Evolutionary conservation across 2,113 vertebrate genomes (phyloP).

Genomic region (Prunella himalayana): DNA sequence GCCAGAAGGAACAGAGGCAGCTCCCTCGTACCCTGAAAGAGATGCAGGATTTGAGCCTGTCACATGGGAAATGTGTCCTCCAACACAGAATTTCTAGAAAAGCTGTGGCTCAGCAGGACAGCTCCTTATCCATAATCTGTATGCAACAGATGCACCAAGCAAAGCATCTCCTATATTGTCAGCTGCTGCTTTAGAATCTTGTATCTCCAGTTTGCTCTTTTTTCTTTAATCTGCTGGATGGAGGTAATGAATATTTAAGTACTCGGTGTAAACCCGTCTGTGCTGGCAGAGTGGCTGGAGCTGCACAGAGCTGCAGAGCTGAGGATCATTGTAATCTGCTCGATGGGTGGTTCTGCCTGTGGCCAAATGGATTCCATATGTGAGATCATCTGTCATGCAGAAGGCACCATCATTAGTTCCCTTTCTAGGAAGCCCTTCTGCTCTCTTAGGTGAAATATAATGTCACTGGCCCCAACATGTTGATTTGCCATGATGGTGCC

Average conservation of each 20-base stretch:
- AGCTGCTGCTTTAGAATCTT: not conserved
- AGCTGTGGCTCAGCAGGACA: not conserved
- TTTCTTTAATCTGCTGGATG: not conserved
- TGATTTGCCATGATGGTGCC: not conserved
- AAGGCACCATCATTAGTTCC: not conserved
- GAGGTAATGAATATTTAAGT: not conserved
- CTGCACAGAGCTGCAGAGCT: not conserved
- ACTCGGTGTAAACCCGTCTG: not conserved
- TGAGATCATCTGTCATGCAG: not conserved
- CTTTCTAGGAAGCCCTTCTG: not conserved
- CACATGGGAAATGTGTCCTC: not conserved
- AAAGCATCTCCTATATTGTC: not conserved
- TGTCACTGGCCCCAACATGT: not conserved
- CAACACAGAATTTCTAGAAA: not conserved
- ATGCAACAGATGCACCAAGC: not conserved
- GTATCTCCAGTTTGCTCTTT: not conserved
- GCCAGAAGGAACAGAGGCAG: not conserved
- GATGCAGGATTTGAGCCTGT: not conserved
- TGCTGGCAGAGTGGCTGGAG: not conserved
- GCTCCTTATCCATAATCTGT: not conserved
- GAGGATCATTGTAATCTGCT: not conserved
- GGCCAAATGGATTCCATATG: slow-evolving; percentile 43
- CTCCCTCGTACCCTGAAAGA: not conserved
- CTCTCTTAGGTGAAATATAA: not conserved
- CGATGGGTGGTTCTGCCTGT: not conserved